Evolutionary conservation across 2,797 vertebrate genomes (phyloP).

Genomic region (Coreius guichenoti): DNA sequence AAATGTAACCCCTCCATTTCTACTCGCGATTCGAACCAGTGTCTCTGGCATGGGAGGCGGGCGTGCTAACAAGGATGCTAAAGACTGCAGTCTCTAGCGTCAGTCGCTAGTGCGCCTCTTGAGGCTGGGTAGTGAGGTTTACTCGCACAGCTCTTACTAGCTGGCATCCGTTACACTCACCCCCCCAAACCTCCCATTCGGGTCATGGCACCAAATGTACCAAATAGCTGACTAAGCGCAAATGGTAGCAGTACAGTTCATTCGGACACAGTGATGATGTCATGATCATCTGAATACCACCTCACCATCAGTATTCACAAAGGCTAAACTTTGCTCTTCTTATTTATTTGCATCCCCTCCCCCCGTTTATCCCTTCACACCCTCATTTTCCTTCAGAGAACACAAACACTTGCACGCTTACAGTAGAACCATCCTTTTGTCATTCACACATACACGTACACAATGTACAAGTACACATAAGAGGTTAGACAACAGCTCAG

Average conservation of each 20-base stretch:
- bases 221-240: not conserved
- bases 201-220: not conserved
- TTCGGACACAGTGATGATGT: not conserved
- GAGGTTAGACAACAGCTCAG: slow-evolving; percentile 64
- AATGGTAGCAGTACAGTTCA: not conserved
- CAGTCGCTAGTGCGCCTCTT: not conserved
- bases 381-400: slow-evolving; percentile 51
- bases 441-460: slow-evolving; percentile 49
- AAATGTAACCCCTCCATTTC: not conserved
- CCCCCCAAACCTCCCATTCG: not conserved
- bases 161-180: not conserved
- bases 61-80: not conserved
- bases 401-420: slow-evolving; percentile 61
- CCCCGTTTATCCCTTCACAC: slow-evolving; percentile 42
- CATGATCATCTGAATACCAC: not conserved
- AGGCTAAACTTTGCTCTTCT: slow-evolving; percentile 15
- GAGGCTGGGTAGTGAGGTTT: not conserved
- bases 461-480: slow-evolving; percentile 62
- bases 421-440: slow-evolving; percentile 45
- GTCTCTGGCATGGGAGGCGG: not conserved
- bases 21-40: not conserved
- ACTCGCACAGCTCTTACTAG: not conserved
- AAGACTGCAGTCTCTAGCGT: not conserved
- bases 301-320: slow-evolving; percentile 17
- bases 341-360: not conserved